Conservation (phyloP, 2,113 vertebrate species). For the Macaca mulatta region DNA sequence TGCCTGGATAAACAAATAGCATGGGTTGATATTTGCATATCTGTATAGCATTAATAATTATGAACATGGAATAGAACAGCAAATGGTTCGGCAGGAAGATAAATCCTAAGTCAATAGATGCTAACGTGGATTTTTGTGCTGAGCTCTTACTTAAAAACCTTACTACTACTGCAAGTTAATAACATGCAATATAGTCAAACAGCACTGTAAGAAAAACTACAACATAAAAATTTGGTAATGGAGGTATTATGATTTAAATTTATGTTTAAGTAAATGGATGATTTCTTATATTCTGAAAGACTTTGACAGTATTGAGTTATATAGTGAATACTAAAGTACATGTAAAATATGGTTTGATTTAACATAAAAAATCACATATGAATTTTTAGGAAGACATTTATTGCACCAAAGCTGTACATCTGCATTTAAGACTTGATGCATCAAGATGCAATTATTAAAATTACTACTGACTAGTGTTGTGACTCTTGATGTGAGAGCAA, state of each 20-base stretch:
- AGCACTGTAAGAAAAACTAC: neutral
- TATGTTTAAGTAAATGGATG: neutral
- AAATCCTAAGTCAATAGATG: neutral
- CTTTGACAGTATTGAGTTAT: neutral
- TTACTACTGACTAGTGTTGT: neutral
- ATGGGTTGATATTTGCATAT: constrained; percentile 35
- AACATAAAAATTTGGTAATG: neutral
- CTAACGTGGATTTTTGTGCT: neutral
- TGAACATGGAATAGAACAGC: neutral
- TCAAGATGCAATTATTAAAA: neutral
- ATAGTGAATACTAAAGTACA: neutral
- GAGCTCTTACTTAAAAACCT: neutral
- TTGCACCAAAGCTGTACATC: neutral
- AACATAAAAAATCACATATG: neutral
- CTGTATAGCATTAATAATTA: neutral
- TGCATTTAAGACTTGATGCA: neutral
- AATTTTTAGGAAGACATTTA: neutral
- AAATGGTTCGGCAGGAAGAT: neutral
- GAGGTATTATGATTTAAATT: neutral
- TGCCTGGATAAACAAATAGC: constrained; percentile 53
- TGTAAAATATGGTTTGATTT: neutral
- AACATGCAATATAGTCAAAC: neutral
- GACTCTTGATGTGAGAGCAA: neutral
- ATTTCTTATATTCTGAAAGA: neutral
- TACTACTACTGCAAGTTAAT: neutral